Evolutionary conservation across 2,888 invertebrate species (phyloP), one percentile per base, ranked within the genome.

Genomic region (Ectemnius continuus): DNA sequence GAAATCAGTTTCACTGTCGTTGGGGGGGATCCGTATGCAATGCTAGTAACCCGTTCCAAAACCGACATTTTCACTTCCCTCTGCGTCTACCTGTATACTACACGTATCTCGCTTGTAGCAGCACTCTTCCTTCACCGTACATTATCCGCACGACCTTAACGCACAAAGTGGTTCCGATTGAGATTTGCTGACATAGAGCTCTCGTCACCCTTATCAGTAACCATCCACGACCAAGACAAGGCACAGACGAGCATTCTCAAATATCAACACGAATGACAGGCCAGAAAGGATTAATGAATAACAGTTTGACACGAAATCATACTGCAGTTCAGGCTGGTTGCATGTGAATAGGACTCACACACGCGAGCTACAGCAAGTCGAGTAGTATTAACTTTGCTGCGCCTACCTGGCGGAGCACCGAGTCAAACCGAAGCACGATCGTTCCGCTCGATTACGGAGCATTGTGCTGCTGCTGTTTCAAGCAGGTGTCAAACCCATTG

Each of bases 401-500:
- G 73, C 78, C 78, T 70, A 78, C 78, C 11, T 62, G 52, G 48
- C 47, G 47, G 67, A 70, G 67, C 36, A 36, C 36, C 69, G 58
- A 67, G 67, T 64, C 68, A 63, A 57, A 73, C 73, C 77, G 67
- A 67, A 64, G 77, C 77, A 73, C 77, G 73, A 77, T 77, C 77
- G 78, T 77, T 77, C 78, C 69, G 73, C 48, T 47, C 67, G 77
- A 77, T 77, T 77, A 77, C 73, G n/a, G 73, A 2, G 52, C 73
- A 77, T 77, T 77, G 77, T 77, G 69, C 69, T 66, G 63, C 63
- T 69, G 36, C 64, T 64, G 73, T 69, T 73, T 26, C 52, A 63
- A 67, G 61, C 77, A 77, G 78, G 77, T 77, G 77, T 67, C 73
- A 77, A 78, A 77, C 77, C 67, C 73, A 77, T 73, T 36, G 36